Base-by-base conservation (phyloP, 2,113 vertebrate genomes). In the Epinephelus cyanopodus region DNA sequence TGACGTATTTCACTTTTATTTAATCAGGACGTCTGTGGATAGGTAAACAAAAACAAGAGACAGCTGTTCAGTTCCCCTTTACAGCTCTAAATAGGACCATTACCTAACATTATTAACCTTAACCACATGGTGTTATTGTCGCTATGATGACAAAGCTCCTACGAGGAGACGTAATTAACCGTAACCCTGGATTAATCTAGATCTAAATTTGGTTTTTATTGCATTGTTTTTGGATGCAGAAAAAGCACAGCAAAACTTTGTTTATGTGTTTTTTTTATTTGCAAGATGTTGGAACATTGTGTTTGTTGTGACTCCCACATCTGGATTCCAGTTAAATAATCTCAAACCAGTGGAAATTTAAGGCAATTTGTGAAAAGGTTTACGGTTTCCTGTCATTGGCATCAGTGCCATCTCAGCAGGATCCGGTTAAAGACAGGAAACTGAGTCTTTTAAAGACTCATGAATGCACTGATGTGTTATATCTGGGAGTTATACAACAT, bases 271-370 rank as follows among this genome's bases (percentile, higher is more conserved):
- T 70, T 27, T 70, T 27, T 70, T 37, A n/a, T 69, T 58, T 66
- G 25, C 23, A 4, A 25, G 37, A 21, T 45, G 50, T 25, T 39
- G 19, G 15, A 63, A 12, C 23, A 19, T 18, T 21, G 27, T 37
- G 63, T 19, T 52, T 39, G 14, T n/a, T 53, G 11, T n/a, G 42
- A 18, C 47, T 47, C 17, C 21, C 23, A 71, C 80, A 82, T 75
- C 84, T 79, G 75, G 58, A 75, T 23, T 61, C 23, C 37, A 63
- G 23, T 54, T 52, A 33, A n/a, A 58, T 50, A 2, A 48, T 64
- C 50, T 47, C 10, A 23, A 63, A 56, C 68, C 21, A 39, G 39
- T 21, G 52, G 39, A 19, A 48, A 37, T 11, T 3, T 15, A 27
- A 11, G 9, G 15, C 64, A 19, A 21, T 62, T 53, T 61, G 65